Conservation (phyloP, 2,888 invertebrate species). For the Drosophila imparisetae region DNA sequence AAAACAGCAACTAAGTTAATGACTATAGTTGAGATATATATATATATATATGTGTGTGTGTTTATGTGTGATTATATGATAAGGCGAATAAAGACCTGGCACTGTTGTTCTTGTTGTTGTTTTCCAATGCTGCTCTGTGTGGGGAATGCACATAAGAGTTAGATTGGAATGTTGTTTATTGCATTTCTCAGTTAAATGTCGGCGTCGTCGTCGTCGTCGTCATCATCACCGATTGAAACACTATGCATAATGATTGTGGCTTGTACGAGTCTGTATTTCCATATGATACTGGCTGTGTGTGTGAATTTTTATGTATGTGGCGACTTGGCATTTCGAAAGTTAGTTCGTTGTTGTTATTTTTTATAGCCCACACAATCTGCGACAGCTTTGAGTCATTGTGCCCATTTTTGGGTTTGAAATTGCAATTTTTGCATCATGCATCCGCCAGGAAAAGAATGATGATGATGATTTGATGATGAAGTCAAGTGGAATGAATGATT, state of each 20-base stretch:
- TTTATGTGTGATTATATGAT: constrained; percentile 46
- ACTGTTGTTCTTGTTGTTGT: constrained; percentile 31
- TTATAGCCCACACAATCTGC: constrained; percentile 63
- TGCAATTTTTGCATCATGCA: constrained; percentile 67
- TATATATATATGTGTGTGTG: background rate
- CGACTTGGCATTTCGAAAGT: constrained; percentile 68
- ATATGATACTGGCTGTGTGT: constrained; percentile 11
- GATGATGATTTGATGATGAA: constrained; percentile 30
- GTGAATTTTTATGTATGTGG: constrained; percentile 5
- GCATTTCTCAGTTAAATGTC: constrained; percentile 71
- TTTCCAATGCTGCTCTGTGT: background rate
- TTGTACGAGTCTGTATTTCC: constrained; percentile 29
- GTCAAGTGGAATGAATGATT: constrained; percentile 41
- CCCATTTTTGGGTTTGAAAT: constrained; percentile 61
- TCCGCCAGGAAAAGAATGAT: constrained; percentile 43
- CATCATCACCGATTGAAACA: constrained; percentile 50
- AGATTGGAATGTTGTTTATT: constrained; percentile 75
- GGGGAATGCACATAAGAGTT: constrained; percentile 47
- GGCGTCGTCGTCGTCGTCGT: constrained; percentile 35
- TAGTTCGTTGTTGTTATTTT: constrained; percentile 44
- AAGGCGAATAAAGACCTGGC: constrained; percentile 63
- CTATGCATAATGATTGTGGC: constrained; percentile 65
- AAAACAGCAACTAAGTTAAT: constrained; percentile 24
- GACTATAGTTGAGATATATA: constrained; percentile 34
- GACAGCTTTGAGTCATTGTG: constrained; percentile 60